These are phyloP conservation scores for Erebia aethiops DNA, from an alignment of 2,888 invertebrate species.

Conservation along the genomic window DNA sequence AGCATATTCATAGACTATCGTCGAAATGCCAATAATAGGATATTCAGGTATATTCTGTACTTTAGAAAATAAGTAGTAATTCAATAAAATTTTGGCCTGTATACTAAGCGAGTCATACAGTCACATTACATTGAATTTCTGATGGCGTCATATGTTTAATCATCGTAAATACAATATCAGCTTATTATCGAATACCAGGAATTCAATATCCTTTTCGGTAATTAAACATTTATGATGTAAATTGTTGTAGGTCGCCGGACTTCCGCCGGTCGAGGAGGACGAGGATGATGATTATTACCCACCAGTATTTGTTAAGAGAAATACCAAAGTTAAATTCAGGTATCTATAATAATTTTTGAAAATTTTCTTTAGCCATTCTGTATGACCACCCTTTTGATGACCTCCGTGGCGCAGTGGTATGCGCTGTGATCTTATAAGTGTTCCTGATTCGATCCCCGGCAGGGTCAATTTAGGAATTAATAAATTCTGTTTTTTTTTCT, in stretches of 20 bases:
- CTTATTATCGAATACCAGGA: background rate
- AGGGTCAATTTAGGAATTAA: too few relatives aligned
- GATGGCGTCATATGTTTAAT: background rate
- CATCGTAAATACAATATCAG: background rate
- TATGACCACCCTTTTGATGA: too few relatives aligned
- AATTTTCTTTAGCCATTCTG: too few relatives aligned
- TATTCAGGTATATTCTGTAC: too few relatives aligned
- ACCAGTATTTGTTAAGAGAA: slow-evolving; percentile 88
- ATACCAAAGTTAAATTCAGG: slow-evolving; percentile 88
- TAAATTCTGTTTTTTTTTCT: too few relatives aligned
- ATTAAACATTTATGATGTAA: background rate
- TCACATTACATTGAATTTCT: background rate
- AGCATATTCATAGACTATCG: too few relatives aligned
- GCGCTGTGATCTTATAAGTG: too few relatives aligned
- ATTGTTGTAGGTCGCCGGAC: slow-evolving; percentile 84
- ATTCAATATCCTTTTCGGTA: slow-evolving; percentile 11
- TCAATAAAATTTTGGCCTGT: too few relatives aligned
- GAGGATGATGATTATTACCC: slow-evolving; percentile 89
- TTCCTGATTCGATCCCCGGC: too few relatives aligned
- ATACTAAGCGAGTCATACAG: background rate
- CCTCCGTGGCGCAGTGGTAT: too few relatives aligned
- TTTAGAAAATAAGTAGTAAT: too few relatives aligned
- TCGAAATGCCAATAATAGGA: too few relatives aligned
- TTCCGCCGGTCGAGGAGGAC: slow-evolving; percentile 89
- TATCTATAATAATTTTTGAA: slow-evolving; percentile 38